Evolutionary conservation across 2,888 invertebrate species (phyloP).

Genomic region (Ophion obscuratus): DNA sequence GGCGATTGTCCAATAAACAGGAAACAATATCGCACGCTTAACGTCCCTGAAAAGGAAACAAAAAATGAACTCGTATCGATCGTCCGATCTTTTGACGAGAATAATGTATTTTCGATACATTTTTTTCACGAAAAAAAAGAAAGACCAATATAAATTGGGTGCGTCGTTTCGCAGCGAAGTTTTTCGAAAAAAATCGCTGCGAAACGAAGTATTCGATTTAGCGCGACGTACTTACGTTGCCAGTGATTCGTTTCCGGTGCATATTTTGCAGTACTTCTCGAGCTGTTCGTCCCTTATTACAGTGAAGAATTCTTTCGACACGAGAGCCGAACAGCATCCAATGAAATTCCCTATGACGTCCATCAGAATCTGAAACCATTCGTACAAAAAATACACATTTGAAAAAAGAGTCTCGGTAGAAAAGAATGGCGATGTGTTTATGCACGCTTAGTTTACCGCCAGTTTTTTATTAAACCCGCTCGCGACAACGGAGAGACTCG

Average conservation of each 20-base stretch:
- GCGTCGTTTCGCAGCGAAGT: not conserved
- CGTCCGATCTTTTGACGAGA: not conserved
- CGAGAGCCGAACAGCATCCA: slow-evolving; percentile 79
- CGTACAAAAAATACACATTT: not conserved
- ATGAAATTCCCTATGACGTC: too few relatives aligned
- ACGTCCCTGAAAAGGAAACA: slow-evolving; percentile 86
- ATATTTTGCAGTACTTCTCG: slow-evolving; percentile 89
- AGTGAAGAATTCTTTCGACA: slow-evolving; percentile 87
- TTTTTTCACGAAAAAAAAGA: not conserved
- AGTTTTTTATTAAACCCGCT: slow-evolving; percentile 90
- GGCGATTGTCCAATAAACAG: slow-evolving; percentile 88
- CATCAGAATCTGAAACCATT: not conserved
- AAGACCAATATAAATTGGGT: not conserved
- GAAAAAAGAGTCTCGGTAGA: not conserved
- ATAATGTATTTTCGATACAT: too few relatives aligned
- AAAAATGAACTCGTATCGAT: not conserved
- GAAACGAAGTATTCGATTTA: not conserved
- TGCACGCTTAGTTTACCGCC: slow-evolving; percentile 85
- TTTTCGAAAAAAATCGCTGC: not conserved
- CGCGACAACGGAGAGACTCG: slow-evolving; percentile 88
- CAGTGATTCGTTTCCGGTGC: not conserved
- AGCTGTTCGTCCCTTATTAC: slow-evolving; percentile 89
- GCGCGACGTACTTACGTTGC: not conserved
- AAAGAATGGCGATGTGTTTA: not conserved
- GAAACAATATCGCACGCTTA: slow-evolving; percentile 88